Evolutionary conservation across 2,888 invertebrate species (phyloP), one percentile per base, ranked within the genome.

Genomic region (Vanessa cardui): DNA sequence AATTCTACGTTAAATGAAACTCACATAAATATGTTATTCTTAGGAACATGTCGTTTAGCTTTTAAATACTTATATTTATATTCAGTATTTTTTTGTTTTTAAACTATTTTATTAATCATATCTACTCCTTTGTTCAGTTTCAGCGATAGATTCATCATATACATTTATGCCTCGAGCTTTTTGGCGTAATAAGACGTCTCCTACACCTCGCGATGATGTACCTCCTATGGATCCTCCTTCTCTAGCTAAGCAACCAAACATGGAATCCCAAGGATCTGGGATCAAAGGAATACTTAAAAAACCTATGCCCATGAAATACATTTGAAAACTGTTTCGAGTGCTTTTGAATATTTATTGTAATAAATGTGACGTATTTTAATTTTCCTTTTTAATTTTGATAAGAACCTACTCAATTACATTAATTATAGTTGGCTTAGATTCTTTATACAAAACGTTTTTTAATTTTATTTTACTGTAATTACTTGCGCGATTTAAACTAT

Each of bases 301-400:
- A 80, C 90, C 92, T 0, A 92, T 92, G 92, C 92, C 92, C 6
- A 85, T 92, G 77, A 92, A 89, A 81, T 92, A 88, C 79, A 86
- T 92, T 77, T 89, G 78, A 68, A 71, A 67, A 18, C 59, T 21
- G 4, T 54, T 60, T 61, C 47, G 47, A 54, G 49, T n/a, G 16
- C 26, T 60, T 46, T 21, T 26, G 26, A 26, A 44, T 54, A 44
- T 20, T 54, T 12, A 52, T 21, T 12, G 9, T 20, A 20, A 52
- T 39, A 45, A 39, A 52, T 20, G 15, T 62, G n/a, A 21, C n/a
- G 16, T 47, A 58, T 2, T 58, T 26, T 12, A 15, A 7, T 33
- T 20, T 18, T 18, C 9, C 33, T 9, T 16, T 49, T 6, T 26
- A 6, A 9, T 9, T 49, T 49, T 49, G 20, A 20, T 49, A 2